These are phyloP conservation scores for Neodiprion fabricii DNA, from an alignment of 1,140 invertebrate species.

Conservation along the genomic window DNA sequence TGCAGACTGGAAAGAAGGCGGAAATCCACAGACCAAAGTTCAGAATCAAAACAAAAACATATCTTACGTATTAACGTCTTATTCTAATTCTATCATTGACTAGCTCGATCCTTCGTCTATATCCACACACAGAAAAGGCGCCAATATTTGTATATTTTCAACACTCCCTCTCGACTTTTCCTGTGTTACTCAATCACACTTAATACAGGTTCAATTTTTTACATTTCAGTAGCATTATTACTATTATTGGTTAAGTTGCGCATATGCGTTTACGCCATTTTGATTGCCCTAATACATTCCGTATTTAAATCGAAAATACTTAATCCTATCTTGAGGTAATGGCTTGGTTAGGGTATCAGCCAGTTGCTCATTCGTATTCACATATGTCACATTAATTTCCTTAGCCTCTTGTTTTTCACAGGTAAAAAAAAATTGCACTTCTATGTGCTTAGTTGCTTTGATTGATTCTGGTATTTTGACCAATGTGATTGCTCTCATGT, in stretches of 20 bases:
- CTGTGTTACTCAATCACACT: neutral
- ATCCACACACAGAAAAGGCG: neutral
- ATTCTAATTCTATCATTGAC: neutral
- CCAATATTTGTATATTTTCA: neutral
- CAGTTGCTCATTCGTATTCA: constrained; percentile 34
- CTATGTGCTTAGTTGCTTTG: constrained; percentile 37
- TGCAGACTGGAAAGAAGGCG: neutral
- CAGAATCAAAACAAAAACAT: neutral
- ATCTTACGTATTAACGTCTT: neutral
- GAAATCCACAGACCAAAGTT: neutral
- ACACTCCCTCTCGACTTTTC: neutral
- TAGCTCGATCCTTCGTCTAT: neutral
- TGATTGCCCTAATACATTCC: neutral
- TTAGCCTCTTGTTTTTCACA: constrained; percentile 30
- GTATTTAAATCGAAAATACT: neutral
- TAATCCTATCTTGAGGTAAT: constrained; percentile 21
- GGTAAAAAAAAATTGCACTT: constrained; percentile 36
- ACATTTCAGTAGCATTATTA: neutral
- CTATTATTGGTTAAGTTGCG: too few species aligned
- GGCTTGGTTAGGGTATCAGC: constrained; percentile 32
- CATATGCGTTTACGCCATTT: neutral
- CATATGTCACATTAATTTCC: constrained; percentile 32
- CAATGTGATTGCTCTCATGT: constrained; percentile 30
- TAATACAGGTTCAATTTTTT: neutral
- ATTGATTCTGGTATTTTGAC: constrained; percentile 31